A percentile compares a stretch with the other conserved stretches of the same genome.
Conservation (phyloP, 2,797 vertebrate species). For the Nannoperca obscura region DNA sequence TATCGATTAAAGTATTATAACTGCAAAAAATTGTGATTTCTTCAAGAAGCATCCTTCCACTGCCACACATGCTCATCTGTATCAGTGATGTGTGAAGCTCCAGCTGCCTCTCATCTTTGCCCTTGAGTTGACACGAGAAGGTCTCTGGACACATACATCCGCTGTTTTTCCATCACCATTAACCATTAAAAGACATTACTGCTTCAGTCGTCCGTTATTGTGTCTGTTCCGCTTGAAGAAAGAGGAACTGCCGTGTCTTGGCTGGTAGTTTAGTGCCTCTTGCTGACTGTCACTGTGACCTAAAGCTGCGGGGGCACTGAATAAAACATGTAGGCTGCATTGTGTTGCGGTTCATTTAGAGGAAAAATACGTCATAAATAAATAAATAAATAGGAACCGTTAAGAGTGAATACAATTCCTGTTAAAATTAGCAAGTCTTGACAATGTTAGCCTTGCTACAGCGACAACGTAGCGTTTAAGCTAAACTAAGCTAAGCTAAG, state of each 20-base stretch:
- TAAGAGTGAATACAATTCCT: rapidly evolving
- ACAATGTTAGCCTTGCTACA: slow-evolving; percentile 15
- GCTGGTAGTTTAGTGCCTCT: slow-evolving; percentile 12
- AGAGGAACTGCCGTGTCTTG: slow-evolving; percentile 20
- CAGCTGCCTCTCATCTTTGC: slow-evolving; percentile 26
- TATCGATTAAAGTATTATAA: rapidly evolving
- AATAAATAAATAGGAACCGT: no score
- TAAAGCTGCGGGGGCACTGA: not conserved
- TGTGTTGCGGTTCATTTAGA: no score
- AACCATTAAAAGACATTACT: not conserved
- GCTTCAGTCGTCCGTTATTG: rapidly evolving
- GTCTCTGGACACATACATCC: not conserved
- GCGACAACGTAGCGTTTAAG: not conserved
- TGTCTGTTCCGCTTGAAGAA: not conserved
- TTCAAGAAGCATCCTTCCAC: not conserved
- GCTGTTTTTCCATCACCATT: no score
- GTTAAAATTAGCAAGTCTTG: not conserved
- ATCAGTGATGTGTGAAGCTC: not conserved
- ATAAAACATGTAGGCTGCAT: not conserved
- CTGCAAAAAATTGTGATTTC: not conserved
- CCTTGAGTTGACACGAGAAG: slow-evolving; percentile 39
- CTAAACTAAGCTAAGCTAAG: slow-evolving; percentile 22
- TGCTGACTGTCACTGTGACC: slow-evolving; percentile 24
- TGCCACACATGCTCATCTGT: no score
- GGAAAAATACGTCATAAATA: no score